Base-by-base conservation (phyloP, 1,140 invertebrate species). In the Rhopalosiphum padi region DNA sequence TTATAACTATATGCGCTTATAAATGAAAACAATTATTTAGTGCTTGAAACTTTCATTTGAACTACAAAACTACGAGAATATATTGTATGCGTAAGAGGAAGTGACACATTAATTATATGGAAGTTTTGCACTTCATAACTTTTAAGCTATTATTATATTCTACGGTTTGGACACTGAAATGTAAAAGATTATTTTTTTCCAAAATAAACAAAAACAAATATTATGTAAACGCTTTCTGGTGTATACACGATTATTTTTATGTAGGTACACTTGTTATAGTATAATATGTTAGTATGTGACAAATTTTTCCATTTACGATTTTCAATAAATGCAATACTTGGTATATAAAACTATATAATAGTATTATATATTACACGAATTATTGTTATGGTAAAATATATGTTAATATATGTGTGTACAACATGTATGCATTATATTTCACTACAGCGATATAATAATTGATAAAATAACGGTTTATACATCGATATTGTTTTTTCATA, bases 11-110 rank as follows among this genome's bases (percentile, higher is more conserved):
- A 51, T 41, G 3, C 25, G 18, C 43, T 30, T 35, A 30, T 2
- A 7, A 43, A 60, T 43, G 2, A 90, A 68, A 18, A 90, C 51
- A 90, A 60, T 60, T 90, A 90, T 90, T 90, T 90, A 90, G 60
- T 21, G 15, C 18, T 68, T 25, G 7, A 43, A 90, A 90, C 89
- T 90, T 90, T 68, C 51, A 60, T 68, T 90, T 1, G 37, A 90
- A 68, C 89, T 68, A 43, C 37, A 68, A 90, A 60, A 46, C 89
- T 43, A 68, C 37, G 15, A 41, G 37, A 90, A 90, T 90, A 43
- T 90, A 68, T 90, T 68, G 25, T 68, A 43, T 37, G n/a, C 6
- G 37, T n/a, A 43, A 90, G 18, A n/a, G 88, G 88, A 90, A 90
- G 37, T 90, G 88, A 60, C 53, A 43, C 88, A 90, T 90, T 90